These are phyloP conservation scores for Erebia ligea DNA, from an alignment of 2,888 invertebrate genomes.

Conservation along the genomic window DNA sequence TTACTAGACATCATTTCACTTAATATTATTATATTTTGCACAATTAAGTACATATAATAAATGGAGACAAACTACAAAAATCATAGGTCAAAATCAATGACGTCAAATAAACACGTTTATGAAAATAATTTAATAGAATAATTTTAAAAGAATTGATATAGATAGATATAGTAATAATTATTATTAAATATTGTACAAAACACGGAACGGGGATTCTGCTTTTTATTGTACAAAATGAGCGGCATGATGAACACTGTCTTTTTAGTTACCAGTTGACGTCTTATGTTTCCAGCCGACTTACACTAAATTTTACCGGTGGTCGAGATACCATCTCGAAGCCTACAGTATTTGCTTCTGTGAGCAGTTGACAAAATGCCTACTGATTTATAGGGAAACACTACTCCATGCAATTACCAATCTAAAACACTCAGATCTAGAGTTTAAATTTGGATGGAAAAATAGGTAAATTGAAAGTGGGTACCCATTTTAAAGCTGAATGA, in stretches of 20 bases:
- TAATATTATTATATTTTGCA: too few species aligned
- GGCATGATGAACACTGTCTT: constrained; percentile 31
- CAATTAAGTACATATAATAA: too few species aligned
- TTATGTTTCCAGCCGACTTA: constrained; percentile 64
- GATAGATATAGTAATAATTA: too few species aligned
- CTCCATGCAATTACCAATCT: constrained; percentile 7
- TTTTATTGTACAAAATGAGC: constrained; percentile 22
- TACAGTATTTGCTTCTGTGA: constrained; percentile 53
- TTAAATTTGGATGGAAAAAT: background rate
- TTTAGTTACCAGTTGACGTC: constrained; percentile 46
- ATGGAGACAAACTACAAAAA: too few species aligned
- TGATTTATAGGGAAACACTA: constrained; percentile 46
- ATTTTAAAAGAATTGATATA: background rate
- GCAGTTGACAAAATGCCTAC: constrained; percentile 54
- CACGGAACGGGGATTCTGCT: too few species aligned
- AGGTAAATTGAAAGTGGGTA: constrained; percentile 16
- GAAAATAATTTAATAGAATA: too few species aligned
- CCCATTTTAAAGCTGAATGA: constrained; percentile 24
- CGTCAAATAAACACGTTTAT: too few species aligned
- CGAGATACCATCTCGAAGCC: constrained; percentile 62
- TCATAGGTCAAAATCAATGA: too few species aligned
- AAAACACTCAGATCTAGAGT: background rate
- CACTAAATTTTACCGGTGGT: constrained; percentile 69
- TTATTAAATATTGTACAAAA: too few species aligned
- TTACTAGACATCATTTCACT: background rate